Base-by-base conservation (phyloP, 2,113 vertebrate species). In the Thymallus thymallus region DNA sequence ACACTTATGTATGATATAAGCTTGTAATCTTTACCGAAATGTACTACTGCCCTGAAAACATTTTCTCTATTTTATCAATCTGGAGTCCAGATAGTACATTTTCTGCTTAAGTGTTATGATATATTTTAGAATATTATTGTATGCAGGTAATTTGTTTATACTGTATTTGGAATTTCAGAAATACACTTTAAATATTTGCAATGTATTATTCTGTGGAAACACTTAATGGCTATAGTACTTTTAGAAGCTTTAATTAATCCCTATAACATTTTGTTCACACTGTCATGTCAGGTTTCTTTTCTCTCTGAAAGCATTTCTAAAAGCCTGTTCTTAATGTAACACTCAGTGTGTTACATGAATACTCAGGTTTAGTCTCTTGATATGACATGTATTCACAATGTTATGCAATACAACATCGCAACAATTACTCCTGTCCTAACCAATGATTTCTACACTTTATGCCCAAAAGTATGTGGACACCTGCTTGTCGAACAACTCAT, bases 131-230 rank as follows among this genome's bases (percentile, higher is more conserved):
- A 24, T 24, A 24, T n/a, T 9, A 66, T 18, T 18, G 41, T 3
- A 66, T 30, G 20, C 64, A 66, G 64, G 16, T 18, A 18, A 66
- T n/a, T 14, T 55, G 56, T 60, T 69, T 1, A 24, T 51, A n/a
- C 12, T 24, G 22, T 55, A 56, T 6, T 29, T 51, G 7, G n/a
- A 55, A 56, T 16, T 23, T 26, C 16, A 48, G 14, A 22, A 51
- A 29, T 75, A 26, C 32, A 76, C 56, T 58, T 68, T 6, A 16
- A 73, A 20, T 20, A 9, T 72, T 24, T 7, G 69, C 61, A 55
- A 78, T 20, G 73, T 70, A 72, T 20, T 71, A 72, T 20, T 71
- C 18, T 61, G 5, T 76, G 35, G 73, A 83, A 70, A 18, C 55
- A 22, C 5, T 2, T 73, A 35, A 66, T 70, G 30, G 64, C 30